Conservation (phyloP, 2,888 invertebrate genomes). For the Watsonalla binaria region DNA sequence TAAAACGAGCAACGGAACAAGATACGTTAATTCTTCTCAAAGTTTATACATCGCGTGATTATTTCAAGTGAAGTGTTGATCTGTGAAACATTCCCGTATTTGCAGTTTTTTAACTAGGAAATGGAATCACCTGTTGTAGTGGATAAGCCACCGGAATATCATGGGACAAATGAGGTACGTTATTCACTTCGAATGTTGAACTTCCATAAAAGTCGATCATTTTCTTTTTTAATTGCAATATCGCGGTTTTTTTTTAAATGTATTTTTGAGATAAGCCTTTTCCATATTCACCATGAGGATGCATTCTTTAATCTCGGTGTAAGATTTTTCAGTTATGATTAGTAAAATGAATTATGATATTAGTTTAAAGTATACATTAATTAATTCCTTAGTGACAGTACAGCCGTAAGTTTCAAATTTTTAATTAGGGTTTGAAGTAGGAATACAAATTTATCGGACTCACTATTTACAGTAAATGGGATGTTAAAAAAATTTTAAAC, state of each 20-base stretch:
- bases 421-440: no score
- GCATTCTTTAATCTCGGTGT: no score
- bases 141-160: conserved; percentile 80
- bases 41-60: conserved; percentile 30
- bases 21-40: conserved; percentile 33
- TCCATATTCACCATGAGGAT: no score
- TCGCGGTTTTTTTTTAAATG: no score
- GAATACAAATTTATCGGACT: no score
- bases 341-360: no score
- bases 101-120: conserved; percentile 32
- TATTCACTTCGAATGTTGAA: conserved; percentile 8
- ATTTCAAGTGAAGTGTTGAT: conserved; percentile 51
- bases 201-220: conserved; percentile 2
- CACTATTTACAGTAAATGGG: background rate
- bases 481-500: background rate
- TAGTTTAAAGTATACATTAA: no score
- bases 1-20: conserved; percentile 42
- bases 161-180: conserved; percentile 75
- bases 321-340: no score
- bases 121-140: conserved; percentile 81
- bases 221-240: background rate
- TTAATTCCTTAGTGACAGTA: no score
- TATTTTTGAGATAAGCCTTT: no score
- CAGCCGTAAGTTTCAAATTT: no score
- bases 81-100: conserved; percentile 64